These are phyloP conservation scores for Mactromeris polynyma DNA, from an alignment of 2,888 invertebrate genomes.

Conservation along the genomic window DNA sequence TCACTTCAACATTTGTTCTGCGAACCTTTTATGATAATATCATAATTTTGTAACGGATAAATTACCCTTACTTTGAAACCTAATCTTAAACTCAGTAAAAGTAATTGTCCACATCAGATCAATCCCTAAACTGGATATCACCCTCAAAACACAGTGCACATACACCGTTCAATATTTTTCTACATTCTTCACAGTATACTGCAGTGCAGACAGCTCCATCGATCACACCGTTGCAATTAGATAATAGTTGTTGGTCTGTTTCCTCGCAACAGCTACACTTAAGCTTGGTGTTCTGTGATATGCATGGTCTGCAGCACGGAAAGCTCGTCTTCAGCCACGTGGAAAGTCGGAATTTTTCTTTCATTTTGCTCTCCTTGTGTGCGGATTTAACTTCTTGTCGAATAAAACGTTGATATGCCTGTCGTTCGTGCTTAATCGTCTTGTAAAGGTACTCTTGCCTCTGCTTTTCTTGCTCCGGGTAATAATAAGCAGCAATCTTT, in stretches of 20 bases:
- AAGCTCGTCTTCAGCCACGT: slow-evolving; percentile 52
- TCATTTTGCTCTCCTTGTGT: slow-evolving; percentile 63
- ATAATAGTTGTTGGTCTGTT: slow-evolving; percentile 31
- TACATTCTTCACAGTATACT: slow-evolving; percentile 69
- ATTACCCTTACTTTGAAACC: too few relatives aligned
- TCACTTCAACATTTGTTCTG: too few relatives aligned
- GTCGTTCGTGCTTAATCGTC: slow-evolving; percentile 58
- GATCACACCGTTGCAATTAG: slow-evolving; percentile 38
- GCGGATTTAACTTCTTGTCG: slow-evolving; percentile 63
- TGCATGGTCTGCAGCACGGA: slow-evolving; percentile 45
- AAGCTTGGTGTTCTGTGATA: slow-evolving; percentile 20
- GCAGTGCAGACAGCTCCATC: slow-evolving; percentile 64
- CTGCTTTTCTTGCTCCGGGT: slow-evolving; percentile 68
- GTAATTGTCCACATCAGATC: too few relatives aligned
- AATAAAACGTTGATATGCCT: slow-evolving; percentile 30
- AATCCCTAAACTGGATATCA: slow-evolving; percentile 28
- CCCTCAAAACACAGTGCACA: slow-evolving; percentile 65
- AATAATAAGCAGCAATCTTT: slow-evolving; percentile 71
- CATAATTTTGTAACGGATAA: too few relatives aligned
- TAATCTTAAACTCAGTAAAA: too few relatives aligned
- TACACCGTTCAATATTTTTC: slow-evolving; percentile 43
- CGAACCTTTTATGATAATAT: too few relatives aligned
- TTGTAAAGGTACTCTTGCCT: slow-evolving; percentile 68
- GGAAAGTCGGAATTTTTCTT: slow-evolving; percentile 60
- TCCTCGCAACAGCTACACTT: slow-evolving; percentile 66